Evolutionary conservation across 2,797 vertebrate genomes (phyloP), one percentile per base, ranked within the genome.

Genomic region (Microchirus variegatus): DNA sequence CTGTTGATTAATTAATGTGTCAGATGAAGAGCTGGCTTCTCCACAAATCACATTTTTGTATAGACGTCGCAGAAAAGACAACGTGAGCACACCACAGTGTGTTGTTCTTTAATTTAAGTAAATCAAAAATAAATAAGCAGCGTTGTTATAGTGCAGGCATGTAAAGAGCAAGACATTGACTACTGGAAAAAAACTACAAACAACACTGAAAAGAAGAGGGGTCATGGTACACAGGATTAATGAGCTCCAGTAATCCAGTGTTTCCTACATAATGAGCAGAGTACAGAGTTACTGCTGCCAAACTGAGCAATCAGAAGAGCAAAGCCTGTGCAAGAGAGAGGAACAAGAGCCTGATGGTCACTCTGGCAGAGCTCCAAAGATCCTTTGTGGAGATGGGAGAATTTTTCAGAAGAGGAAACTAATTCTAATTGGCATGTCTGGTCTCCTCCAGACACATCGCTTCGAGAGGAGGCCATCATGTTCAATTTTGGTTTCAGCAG

Each of bases 351-450:
- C 41, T 31, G 53, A 31, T 31, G 19, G 19, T 55, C 19, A 9
- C 40, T 54, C 13, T 55, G 40, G 22, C 53, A 7, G 13, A 43
- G 40, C 53, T 55, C 53, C 53, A 43, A 18, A 42, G 51, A 54
- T 22, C 48, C 26, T 50, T 14, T 31, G 48, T 50, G 26, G 48
- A 35, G 22, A 18, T 49, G 47, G 22, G 26, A 35, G 7, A 46
- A 46, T 15, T 5, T 14, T 40, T 37, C 37, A 19, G 11, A 22
- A 38, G 36, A 17, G 26, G 11, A 22, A 19, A 18, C 46, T 22
- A 22, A 48, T 48, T 26, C 46, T 6, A 22, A 48, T 18, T 22
- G 46, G 6, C 46, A 14, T 26, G 46, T 48, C 46, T 48, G 46
- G 6, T 19, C 9, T 8, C 7, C 46, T 19, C 18, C 46, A 46